These are phyloP conservation scores for Melanotaenia boesemani DNA, from an alignment of 2,797 vertebrate species.

Conservation along the genomic window DNA sequence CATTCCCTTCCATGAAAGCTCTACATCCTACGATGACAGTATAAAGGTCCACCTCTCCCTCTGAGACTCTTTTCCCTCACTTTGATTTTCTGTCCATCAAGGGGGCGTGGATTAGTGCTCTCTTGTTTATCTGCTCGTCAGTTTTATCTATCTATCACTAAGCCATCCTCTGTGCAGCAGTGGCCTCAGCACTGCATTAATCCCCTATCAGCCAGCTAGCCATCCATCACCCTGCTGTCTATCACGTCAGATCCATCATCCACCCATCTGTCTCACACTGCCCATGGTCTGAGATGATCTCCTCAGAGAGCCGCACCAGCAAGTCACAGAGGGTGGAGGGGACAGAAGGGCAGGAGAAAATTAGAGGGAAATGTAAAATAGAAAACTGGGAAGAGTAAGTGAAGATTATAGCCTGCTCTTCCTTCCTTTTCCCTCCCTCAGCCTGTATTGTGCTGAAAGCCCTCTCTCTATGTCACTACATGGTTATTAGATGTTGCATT, in stretches of 20 bases:
- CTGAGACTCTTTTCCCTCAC: constrained; percentile 68
- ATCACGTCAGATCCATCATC: constrained; percentile 88
- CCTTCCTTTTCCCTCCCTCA: constrained; percentile 36
- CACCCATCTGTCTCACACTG: constrained; percentile 84
- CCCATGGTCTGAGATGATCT: constrained; percentile 75
- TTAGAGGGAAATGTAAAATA: constrained; percentile 62
- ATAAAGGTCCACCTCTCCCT: constrained; percentile 62
- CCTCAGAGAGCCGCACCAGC: constrained; percentile 65
- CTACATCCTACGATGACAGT: constrained; percentile 42
- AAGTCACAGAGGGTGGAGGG: constrained; percentile 54
- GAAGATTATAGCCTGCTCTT: constrained; percentile 63
- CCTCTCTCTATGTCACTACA: constrained; percentile 72
- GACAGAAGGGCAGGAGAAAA: constrained; percentile 58
- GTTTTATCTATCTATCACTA: constrained; percentile 86
- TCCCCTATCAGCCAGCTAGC: constrained; percentile 83
- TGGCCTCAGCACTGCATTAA: constrained; percentile 83
- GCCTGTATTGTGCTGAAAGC: constrained; percentile 58
- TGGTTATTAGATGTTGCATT: constrained; percentile 80
- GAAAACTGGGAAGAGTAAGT: constrained; percentile 48
- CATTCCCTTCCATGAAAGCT: constrained; percentile 46
- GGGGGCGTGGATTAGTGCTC: constrained; percentile 82
- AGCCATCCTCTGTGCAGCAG: constrained; percentile 74
- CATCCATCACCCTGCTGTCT: constrained; percentile 87
- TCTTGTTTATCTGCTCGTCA: constrained; percentile 87
- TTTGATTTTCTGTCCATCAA: constrained; percentile 86